Evolutionary conservation across 2,113 vertebrate genomes (phyloP), one percentile per base, ranked within the genome.

Genomic region (Scytalopus superciliaris): DNA sequence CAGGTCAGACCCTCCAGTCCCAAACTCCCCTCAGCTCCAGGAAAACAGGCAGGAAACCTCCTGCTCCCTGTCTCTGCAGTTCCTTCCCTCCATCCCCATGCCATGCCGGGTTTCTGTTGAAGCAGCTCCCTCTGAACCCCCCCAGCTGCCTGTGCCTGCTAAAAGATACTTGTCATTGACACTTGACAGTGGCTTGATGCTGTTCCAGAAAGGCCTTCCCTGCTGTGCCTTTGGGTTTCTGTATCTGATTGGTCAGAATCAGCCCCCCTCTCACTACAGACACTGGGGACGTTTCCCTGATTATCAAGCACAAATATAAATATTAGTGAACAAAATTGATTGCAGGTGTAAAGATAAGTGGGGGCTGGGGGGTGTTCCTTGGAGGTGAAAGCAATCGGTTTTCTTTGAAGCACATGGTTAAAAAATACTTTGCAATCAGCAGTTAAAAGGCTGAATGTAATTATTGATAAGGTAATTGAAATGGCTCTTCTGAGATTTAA

Each of bases 271-370:
- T 92, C 40, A 2, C 75, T 94, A 78, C 92, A 93, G 90, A 79
- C 72, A 4, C 57, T 66, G 55, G 18, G 84, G 59, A 45, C 55
- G 47, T 70, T 62, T 55, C 67, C 45, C 47, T 88, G 82, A 87
- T 93, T 55, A 59, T 69, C 79, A 52, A 31, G 79, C 64, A 77
- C 56, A 84, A 92, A 87, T 84, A 59, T 2, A 89, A 96, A 84
- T 83, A 62, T 44, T 59, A 56, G 75, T 67, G 90, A 87, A 18
- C 39, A 31, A 19, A 77, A 91, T 3, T n/a, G 83, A 86, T 70
- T 68, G 79, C 92, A 90, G 80, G 62, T 90, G 73, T 40, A 30
- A 45, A 84, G 87, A 23, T 8, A 47, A 70, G 56, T 22, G 57
- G 68, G 31, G 76, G 19, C 30, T 27, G 35, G 70, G 70, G 44